A percentile compares a stretch with the other conserved stretches of the same genome.
These are phyloP conservation scores for Stramonita haemastoma DNA, from an alignment of 2,888 invertebrate species.

Conservation along the genomic window DNA sequence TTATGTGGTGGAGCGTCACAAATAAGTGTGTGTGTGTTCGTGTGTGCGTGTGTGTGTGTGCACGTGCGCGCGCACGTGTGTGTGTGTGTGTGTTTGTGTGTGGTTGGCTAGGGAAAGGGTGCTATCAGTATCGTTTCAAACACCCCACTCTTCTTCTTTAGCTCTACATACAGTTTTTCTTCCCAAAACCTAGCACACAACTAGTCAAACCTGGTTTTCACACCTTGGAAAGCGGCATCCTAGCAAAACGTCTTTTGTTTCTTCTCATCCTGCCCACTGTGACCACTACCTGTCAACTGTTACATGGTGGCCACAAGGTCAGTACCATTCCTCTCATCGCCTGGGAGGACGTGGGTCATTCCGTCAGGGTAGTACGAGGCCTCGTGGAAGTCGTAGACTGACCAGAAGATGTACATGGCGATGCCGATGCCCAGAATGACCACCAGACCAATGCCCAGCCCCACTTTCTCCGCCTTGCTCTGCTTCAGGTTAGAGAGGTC, in stretches of 20 bases:
- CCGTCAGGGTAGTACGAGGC: conserved; percentile 32
- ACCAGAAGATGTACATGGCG: conserved; percentile 48
- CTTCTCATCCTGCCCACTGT: background rate
- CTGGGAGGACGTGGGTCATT: background rate
- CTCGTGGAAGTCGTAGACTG: conserved; percentile 42
- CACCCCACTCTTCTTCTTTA: no score
- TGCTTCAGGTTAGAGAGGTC: conserved; percentile 32
- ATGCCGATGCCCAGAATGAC: conserved; percentile 42
- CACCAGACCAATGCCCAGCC: conserved; percentile 27
- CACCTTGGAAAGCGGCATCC: no score
- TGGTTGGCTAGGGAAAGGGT: background rate
- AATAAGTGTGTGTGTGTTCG: background rate
- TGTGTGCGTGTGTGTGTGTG: background rate
- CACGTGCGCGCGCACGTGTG: background rate
- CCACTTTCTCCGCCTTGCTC: conserved; percentile 19
- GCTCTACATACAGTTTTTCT: no score
- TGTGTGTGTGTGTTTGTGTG: background rate
- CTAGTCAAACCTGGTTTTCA: no score
- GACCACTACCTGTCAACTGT: no score
- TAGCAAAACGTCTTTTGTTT: background rate
- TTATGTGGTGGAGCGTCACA: no score
- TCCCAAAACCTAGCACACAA: no score
- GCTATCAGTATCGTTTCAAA: background rate
- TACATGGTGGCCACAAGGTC: background rate
- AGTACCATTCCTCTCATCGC: background rate